phyloP scores from a whole-genome alignment of 2,113 vertebrate species.

The Zingel zingel region DNA sequence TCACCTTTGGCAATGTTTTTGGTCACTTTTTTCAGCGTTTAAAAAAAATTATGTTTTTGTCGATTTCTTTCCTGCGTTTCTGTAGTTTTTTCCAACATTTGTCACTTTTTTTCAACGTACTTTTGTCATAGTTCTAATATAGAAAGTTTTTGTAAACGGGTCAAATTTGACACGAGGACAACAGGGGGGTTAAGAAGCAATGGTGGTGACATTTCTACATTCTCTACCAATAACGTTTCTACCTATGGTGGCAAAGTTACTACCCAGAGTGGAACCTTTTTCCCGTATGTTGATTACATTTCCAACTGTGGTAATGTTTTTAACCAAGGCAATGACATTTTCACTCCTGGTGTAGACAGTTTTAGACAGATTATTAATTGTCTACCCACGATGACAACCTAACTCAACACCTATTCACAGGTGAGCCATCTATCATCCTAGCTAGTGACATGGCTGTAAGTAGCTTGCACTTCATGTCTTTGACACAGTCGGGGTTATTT shows the following conservation, averaged over 20 bases:
- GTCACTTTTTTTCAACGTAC: too few relatives aligned
- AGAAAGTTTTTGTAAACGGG: too few relatives aligned
- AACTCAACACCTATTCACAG: constrained; percentile 13
- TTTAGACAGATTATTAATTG: neutral
- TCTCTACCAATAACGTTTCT: constrained; percentile 18
- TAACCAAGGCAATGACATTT: constrained; percentile 19
- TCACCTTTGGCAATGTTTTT: too few relatives aligned
- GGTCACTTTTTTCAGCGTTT: too few relatives aligned
- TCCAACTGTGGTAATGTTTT: constrained; percentile 33
- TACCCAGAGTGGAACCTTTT: constrained; percentile 33
- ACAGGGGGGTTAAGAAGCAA: neutral
- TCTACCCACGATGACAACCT: neutral
- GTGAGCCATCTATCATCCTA: constrained; percentile 48
- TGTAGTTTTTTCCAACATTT: too few relatives aligned
- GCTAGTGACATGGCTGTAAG: constrained; percentile 34
- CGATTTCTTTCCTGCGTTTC: too few relatives aligned
- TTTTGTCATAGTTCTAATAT: too few relatives aligned
- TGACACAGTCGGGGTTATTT: constrained; percentile 54
- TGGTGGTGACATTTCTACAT: constrained; percentile 26
- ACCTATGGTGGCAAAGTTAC: constrained; percentile 23
- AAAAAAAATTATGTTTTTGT: too few relatives aligned
- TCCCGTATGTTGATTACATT: constrained; percentile 16
- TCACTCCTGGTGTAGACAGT: constrained; percentile 3
- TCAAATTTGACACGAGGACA: too few relatives aligned
- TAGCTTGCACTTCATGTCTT: constrained; percentile 16